Percentiles rank a stretch among this genome's conserved stretches.
phyloP scores from a whole-genome alignment of 1,140 invertebrate species.

The Arctopsyche grandis region DNA sequence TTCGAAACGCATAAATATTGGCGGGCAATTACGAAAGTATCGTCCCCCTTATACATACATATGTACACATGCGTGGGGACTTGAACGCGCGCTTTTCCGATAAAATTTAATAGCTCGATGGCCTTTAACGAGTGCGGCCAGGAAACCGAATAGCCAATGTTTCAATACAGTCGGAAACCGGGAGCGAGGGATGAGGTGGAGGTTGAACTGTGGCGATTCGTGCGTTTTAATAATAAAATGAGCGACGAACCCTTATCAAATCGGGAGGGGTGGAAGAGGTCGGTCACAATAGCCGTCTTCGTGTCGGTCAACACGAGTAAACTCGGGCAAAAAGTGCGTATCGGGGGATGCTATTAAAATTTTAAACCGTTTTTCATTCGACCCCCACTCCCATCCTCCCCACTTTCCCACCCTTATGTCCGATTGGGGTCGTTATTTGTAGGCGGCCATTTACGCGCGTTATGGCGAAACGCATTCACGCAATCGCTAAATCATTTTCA shows the following conservation, averaged over 20 bases:
- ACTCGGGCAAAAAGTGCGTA: no score
- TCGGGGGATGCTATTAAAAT: constrained; percentile 25
- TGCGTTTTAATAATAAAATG: constrained; percentile 55
- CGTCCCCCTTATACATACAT: neutral
- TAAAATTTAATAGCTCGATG: constrained; percentile 43
- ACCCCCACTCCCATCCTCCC: neutral
- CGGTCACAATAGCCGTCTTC: constrained; percentile 12
- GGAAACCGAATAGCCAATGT: constrained; percentile 33
- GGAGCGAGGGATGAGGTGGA: no score
- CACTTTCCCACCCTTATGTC: neutral
- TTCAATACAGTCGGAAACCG: constrained; percentile 30
- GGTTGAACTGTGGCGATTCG: constrained; percentile 26
- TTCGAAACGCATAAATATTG: neutral
- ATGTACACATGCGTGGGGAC: neutral
- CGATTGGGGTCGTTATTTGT: constrained; percentile 13
- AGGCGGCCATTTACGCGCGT: constrained; percentile 11
- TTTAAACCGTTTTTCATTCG: constrained; percentile 37
- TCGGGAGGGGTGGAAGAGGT: neutral
- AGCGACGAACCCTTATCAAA: constrained; percentile 54
- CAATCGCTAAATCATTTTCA: constrained; percentile 28
- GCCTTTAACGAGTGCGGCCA: constrained; percentile 32
- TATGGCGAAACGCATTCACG: constrained; percentile 9
- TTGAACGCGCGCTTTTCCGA: neutral
- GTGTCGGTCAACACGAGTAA: neutral
- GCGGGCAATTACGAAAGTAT: neutral